Evolutionary conservation across 2,888 invertebrate species (phyloP), one percentile per base, ranked within the genome.

Genomic region (Aspidiotus rigidus): DNA sequence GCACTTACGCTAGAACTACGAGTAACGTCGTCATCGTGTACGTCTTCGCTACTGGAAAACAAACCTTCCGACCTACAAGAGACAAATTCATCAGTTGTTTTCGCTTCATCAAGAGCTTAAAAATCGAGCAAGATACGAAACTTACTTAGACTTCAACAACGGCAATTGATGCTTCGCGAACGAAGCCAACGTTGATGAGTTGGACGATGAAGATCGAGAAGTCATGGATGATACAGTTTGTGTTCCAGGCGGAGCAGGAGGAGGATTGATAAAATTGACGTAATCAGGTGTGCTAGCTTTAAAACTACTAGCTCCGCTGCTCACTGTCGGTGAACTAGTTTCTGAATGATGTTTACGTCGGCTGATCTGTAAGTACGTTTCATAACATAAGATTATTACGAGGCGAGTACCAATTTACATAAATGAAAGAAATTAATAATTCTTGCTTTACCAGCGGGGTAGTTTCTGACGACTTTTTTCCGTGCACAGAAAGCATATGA

Each of bases 401-500:
- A 28, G 5, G 28, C 28, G 28, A 28, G 1, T 28, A 28, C 28
- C 5, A 28, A 28, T 28, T 28, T n/a, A n/a, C n/a, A n/a, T n/a
- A 28, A 1, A 28, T 28, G 5, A 5, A 28, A 28, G 5, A 28
- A 3, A 28, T 28, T 28, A 28, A 28, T 28, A 28, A 1, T 1
- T 28, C 49, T 11, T 56, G 17, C n/a, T 54, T 44, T 66, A 77
- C 74, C 72, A 76, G 75, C 60, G 86, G 86, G 41, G 86, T 86
- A 73, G 85, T 86, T 75, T 87, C 86, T 71, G 86, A 85, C 2
- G 86, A 86, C 75, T 85, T 73, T 71, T 75, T 73, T 8, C 76
- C 75, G 54, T 73, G 72, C 41, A 71, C 72, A 10, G 74, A 73
- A 41, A 73, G 74, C 70, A 77, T 70, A 49, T 69, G 71, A 2